Evolutionary conservation across 2,797 vertebrate species (phyloP).

Genomic region (Enteromius mattozi): DNA sequence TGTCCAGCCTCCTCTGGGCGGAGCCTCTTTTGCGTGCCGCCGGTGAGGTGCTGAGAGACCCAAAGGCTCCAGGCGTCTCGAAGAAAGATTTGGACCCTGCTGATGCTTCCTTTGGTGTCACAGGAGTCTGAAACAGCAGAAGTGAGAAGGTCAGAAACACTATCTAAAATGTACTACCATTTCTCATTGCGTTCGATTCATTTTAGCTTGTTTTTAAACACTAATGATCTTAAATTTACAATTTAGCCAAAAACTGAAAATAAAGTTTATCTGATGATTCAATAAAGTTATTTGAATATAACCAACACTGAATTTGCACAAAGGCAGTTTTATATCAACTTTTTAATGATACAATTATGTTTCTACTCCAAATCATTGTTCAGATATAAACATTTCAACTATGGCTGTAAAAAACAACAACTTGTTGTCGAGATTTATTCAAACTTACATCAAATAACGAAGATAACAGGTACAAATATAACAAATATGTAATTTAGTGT

Average conservation of each 20-base stretch:
- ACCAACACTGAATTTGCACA: background rate
- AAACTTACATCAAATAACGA: background rate
- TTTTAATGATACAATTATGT: background rate
- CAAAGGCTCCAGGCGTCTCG: constrained; percentile 87
- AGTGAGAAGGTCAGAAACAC: background rate
- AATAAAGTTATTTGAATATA: background rate
- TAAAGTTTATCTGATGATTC: background rate
- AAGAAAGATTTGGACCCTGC: constrained; percentile 84
- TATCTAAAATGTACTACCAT: background rate
- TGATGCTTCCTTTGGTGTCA: constrained; percentile 83
- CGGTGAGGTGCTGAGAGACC: constrained; percentile 63
- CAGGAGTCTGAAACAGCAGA: constrained; percentile 73
- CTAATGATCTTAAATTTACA: background rate
- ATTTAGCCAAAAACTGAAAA: background rate
- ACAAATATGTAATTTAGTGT: background rate
- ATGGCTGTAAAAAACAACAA: background rate
- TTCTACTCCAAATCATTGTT: background rate
- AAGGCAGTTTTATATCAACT: background rate
- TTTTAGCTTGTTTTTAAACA: background rate
- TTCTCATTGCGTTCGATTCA: background rate
- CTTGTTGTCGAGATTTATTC: background rate
- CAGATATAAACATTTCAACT: background rate
- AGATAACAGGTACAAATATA: background rate
- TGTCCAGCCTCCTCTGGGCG: constrained; percentile 89
- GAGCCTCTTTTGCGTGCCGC: constrained; percentile 79